Base-by-base conservation (phyloP, 2,888 invertebrate species). In the Onthophagus sagittarius region DNA sequence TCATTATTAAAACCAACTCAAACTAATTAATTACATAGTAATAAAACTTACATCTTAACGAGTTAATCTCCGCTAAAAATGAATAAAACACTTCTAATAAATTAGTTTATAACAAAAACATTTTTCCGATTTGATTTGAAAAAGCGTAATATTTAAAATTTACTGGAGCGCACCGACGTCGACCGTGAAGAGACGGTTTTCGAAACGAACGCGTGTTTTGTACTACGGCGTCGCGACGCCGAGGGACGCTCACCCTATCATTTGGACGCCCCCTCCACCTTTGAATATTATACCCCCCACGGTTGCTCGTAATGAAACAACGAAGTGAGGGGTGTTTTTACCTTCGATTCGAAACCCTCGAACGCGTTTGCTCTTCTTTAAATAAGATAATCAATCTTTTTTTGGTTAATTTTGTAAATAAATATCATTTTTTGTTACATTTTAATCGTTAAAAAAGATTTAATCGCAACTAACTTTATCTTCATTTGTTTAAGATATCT, bases 221-320 rank as follows among this genome's bases (percentile, higher is more conserved):
- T 73, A 78, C 78, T 78, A 76, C 78, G 77, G 75, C 78, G 78
- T 69, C 78, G 77, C 78, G 77, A 75, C 76, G 75, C 75, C 74
- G 73, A 72, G 78, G 78, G 78, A 78, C 78, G 78, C 78, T 77
- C 76, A 78, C 78, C 77, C 78, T 77, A 67, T 67, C 15, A 67
- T 67, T 67, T 31, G n/a, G 23, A 23, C 23, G 23, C 23, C 67
- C 23, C 67, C 67, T 32, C 67, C 67, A 67, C 67, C 67, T 67
- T 67, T 53, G 32, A 23, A 67, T 67, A 67, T 64, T 23, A 64
- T 32, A n/a, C 23, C 23, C 67, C 67, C 67, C 31, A 53, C 39
- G 23, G 67, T 67, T 23, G 7, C 23, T 32, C 15, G n/a, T 67
- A 67, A 67, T 67, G 67, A 67, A 67, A 67, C 31, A 31, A 67